Percentiles rank a stretch among this genome's conserved stretches.
These are phyloP conservation scores for Dinomys branickii DNA, from an alignment of 2,113 vertebrate genomes.

Conservation along the genomic window DNA sequence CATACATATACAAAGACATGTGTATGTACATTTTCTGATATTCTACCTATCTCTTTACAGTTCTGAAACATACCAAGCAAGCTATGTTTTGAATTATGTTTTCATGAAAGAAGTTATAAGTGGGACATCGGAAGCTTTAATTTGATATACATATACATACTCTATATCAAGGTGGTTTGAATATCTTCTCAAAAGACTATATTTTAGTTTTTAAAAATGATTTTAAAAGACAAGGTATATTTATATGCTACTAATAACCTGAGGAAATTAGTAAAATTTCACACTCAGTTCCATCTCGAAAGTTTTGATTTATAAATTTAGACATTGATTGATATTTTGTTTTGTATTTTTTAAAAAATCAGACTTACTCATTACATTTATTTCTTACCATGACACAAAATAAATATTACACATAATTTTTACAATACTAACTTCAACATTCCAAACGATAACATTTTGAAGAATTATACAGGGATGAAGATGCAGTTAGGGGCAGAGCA, in stretches of 20 bases:
- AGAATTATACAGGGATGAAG: not conserved
- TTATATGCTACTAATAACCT: not conserved
- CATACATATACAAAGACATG: not conserved
- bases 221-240: not conserved
- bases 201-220: not conserved
- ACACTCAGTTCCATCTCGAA: not conserved
- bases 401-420: not conserved
- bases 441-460: slow-evolving; percentile 1
- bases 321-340: not conserved
- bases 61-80: not conserved
- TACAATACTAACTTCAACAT: not conserved
- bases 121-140: not conserved
- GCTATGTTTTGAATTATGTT: not conserved
- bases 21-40: not conserved
- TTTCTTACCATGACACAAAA: not conserved
- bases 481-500: no score
- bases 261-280: slow-evolving; percentile 17
- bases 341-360: not conserved
- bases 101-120: not conserved
- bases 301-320: not conserved
- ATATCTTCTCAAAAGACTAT: not conserved
- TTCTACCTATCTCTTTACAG: not conserved
- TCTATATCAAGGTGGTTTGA: not conserved
- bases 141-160: not conserved
- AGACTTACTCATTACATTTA: slow-evolving; percentile 4